phyloP scores from a whole-genome alignment of 2,113 vertebrate species.

The Seriola aureovittata region DNA sequence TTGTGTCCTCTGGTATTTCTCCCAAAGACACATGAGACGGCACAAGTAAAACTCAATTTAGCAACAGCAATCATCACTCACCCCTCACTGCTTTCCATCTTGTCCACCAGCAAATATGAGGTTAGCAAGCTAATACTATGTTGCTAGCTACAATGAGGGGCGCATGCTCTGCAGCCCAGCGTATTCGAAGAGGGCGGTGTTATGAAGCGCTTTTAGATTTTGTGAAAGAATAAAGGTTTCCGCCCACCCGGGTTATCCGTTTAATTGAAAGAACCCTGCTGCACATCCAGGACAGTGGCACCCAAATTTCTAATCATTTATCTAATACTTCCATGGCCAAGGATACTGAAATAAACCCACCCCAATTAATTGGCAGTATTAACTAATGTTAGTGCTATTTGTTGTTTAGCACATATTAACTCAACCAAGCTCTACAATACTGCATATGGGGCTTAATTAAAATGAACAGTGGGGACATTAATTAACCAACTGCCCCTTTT shows the following conservation, averaged over 20 bases:
- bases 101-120: background rate
- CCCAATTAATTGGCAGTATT: background rate
- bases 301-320: background rate
- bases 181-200: conserved; percentile 54
- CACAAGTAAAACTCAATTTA: fast-evolving
- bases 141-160: conserved; percentile 29
- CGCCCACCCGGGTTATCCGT: conserved; percentile 20
- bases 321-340: background rate
- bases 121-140: conserved; percentile 48
- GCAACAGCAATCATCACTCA: conserved; percentile 37
- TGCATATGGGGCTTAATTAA: background rate
- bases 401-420: background rate
- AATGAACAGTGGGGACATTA: background rate
- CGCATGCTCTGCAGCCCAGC: conserved; percentile 2
- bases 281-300: no score
- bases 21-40: fast-evolving
- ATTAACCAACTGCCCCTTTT: background rate
- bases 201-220: background rate
- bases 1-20: background rate
- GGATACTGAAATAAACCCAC: background rate
- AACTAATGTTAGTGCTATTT: background rate
- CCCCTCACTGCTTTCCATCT: conserved; percentile 74
- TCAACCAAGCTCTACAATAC: background rate
- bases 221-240: background rate
- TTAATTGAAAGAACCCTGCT: background rate